phyloP scores from a whole-genome alignment of 2,113 vertebrate species.

The Lepus europaeus region DNA sequence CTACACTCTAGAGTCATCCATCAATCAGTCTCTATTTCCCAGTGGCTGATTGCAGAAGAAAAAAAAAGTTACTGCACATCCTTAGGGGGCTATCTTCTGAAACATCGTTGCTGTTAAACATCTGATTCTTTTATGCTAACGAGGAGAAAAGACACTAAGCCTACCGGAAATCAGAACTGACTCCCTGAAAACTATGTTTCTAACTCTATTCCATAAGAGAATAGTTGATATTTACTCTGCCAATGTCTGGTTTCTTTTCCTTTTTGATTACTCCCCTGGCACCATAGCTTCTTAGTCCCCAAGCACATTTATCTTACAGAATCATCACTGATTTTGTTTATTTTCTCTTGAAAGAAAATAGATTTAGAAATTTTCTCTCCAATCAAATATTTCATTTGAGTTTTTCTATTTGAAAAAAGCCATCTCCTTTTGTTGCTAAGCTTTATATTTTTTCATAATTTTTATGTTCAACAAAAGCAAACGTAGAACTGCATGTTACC shows the following conservation, averaged over 20 bases:
- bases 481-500: not conserved
- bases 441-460: not conserved
- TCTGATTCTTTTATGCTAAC: constrained; percentile 53
- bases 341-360: not conserved
- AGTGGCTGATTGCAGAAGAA: constrained; percentile 15
- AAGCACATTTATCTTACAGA: not conserved
- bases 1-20: not conserved
- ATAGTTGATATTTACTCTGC: not conserved
- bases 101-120: constrained; percentile 56
- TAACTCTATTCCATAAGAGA: not conserved
- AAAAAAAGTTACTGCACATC: not conserved
- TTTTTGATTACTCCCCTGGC: not conserved
- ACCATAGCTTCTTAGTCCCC: not conserved
- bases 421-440: not conserved
- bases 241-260: not conserved
- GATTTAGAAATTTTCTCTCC: not conserved
- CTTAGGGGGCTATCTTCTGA: constrained; percentile 8
- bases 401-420: not conserved
- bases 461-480: not conserved
- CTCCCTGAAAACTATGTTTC: not conserved
- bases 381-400: not conserved
- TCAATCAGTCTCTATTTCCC: constrained; percentile 52
- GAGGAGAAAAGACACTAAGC: constrained; percentile 60
- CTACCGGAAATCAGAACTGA: constrained; percentile 44
- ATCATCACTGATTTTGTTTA: not conserved